These are phyloP conservation scores for Haliclona indistincta DNA, from an alignment of 37 sponge, comb jelly and placozoan species.

Conservation along the genomic window DNA sequence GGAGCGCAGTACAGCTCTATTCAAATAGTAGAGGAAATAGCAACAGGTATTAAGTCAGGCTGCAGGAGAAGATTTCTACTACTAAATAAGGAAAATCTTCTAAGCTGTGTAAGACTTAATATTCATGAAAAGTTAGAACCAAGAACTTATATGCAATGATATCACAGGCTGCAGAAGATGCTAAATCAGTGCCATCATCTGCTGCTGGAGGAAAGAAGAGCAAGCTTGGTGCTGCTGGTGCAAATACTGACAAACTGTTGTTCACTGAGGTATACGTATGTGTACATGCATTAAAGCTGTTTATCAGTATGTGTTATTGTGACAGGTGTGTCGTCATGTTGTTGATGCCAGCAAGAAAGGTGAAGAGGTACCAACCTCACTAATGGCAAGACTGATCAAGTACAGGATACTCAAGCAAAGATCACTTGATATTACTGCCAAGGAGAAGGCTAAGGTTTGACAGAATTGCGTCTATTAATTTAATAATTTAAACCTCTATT, in stretches of 20 bases:
- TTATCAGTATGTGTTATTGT: neutral
- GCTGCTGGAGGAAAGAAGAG: conserved; percentile 48
- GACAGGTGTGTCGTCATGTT: conserved; percentile 68
- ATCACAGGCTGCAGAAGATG: conserved; percentile 44
- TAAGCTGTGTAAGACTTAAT: conserved; percentile 24
- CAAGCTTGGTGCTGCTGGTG: conserved; percentile 9
- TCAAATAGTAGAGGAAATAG: conserved; percentile 24
- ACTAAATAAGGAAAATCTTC: conserved; percentile 30
- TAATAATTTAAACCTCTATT: neutral
- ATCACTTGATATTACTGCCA: conserved; percentile 8
- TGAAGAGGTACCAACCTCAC: conserved; percentile 35
- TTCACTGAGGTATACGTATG: neutral
- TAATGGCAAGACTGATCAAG: conserved; percentile 61
- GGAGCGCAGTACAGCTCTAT: conserved; percentile 1
- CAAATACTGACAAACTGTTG: conserved; percentile 22
- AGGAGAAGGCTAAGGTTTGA: conserved; percentile 7
- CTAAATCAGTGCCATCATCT: conserved; percentile 23
- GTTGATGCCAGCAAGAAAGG: conserved; percentile 15
- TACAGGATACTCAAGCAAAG: conserved; percentile 52
- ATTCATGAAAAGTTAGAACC: conserved; percentile 5
- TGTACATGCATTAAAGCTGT: neutral
- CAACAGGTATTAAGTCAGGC: conserved; percentile 4
- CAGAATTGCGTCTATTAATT: neutral
- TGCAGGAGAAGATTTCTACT: conserved; percentile 31
- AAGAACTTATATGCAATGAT: neutral